Evolutionary conservation across 1,140 invertebrate genomes (phyloP), one percentile per base, ranked within the genome.

Genomic region (Artemia franciscana): DNA sequence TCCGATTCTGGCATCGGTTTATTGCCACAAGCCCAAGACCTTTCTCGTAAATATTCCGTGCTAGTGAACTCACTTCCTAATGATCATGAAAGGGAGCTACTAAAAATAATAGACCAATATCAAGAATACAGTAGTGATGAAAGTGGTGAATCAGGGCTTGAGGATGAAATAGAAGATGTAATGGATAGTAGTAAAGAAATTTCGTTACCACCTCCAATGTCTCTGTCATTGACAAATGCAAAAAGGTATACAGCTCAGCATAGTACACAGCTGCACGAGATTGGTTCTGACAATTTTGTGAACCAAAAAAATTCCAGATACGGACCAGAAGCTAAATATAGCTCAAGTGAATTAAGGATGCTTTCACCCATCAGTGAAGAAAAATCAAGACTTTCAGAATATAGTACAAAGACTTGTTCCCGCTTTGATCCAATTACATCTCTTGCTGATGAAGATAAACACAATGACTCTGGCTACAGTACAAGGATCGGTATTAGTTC

Each of bases 391-490:
- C 68, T 9, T 71, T 72, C 28, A 69, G 71, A 39, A 71, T 74
- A 67, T 72, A 73, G 24, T 75, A 72, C 64, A 68, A 73, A 65
- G 71, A 71, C n/a, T 69, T 73, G 24, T 73, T 67, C 61, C 70
- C 71, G n/a, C 72, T 74, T 58, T 74, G 74, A 63, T 56, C 67
- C 67, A 58, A 67, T 66, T 57, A 68, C 66, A 51, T 65, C 67
- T 27, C 64, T 64, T 67, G 26, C 75, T 4, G 80, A 82, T 66
- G 69, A 78, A 58, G 82, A 84, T 67, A 79, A 79, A 0, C 83
- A 84, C 67, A 84, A 84, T 68, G 84, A 86, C 71, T 85, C 84
- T 9, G 84, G 83, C 2, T 85, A 85, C 68, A 84, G 82, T 64
- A 85, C 83, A 12, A 81, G 83, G 67, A 81, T 84, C 65, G 84